Evolutionary conservation across 1,140 invertebrate species (phyloP), one percentile per base, ranked within the genome.

Genomic region (Sinella curviseta): DNA sequence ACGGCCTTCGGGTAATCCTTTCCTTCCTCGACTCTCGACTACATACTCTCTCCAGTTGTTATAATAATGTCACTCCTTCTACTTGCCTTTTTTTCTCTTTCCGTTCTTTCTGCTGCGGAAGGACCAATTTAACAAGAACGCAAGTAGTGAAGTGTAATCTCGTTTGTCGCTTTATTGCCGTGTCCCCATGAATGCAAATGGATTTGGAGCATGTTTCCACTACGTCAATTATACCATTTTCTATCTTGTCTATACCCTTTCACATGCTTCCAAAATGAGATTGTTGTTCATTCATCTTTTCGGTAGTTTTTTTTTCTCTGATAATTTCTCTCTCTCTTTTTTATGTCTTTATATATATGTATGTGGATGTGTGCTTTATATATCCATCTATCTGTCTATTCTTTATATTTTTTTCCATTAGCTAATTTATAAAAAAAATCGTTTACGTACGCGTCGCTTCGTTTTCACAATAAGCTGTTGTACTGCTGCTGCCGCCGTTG

Each of bases 181-280:
- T 26, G 65, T 70, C 74, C 74, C 54, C 28, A 48, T 79, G 70
- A 54, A 75, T 79, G 76, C 78, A 79, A 82, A 82, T 82, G 78
- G 81, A 75, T 82, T 82, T 82, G 77, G 70, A 79, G 76, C 78
- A 70, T 82, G 78, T 76, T 79, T 74, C 78, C 67, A 60, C 57
- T 76, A 75, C 48, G 30, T 75, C 57, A 31, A 70, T 60, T 77
- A 48, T 76, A 48, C 65, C 73, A 74, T 48, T 76, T 67, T 76
- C 17, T 26, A 30, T 20, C 33, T 28, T 55, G 67, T 78, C 35
- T 78, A 67, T 77, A 67, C 76, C 24, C 76, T 39, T 67, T 33
- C 60, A 67, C 70, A 60, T 60, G 3, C 20, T 48, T 20, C 39
- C 20, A 48, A 12, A 70, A 70, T 24, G 65, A 70, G 28, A 70